phyloP scores from a whole-genome alignment of 1,140 invertebrate genomes.

The Dicyema japonicum region DNA sequence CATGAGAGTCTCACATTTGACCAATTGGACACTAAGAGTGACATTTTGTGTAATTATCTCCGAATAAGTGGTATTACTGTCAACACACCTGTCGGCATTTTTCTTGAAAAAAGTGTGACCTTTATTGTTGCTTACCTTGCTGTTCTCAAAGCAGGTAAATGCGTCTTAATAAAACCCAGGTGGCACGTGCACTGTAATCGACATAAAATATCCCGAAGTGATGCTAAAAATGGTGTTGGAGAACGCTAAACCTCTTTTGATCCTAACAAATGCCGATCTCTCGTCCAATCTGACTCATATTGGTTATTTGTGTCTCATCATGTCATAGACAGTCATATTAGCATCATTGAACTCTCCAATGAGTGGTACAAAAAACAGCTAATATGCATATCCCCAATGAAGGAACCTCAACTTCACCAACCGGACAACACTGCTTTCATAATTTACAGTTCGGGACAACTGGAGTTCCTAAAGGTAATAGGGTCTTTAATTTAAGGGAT shows the following conservation, averaged over 20 bases:
- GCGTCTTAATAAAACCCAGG: conserved; percentile 7
- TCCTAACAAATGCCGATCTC: conserved; percentile 10
- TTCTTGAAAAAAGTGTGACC: conserved; percentile 17
- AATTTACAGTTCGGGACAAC: conserved; percentile 24
- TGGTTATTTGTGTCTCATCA: background rate
- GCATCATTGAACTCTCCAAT: too few species aligned
- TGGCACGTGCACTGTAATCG: conserved; percentile 21
- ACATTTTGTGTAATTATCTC: conserved; percentile 8
- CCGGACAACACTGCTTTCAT: conserved; percentile 22
- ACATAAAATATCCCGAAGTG: conserved; percentile 20
- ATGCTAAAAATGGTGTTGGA: conserved; percentile 14
- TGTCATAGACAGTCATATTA: too few species aligned
- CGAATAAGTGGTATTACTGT: conserved; percentile 7
- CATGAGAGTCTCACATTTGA: conserved; percentile 8
- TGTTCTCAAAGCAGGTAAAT: conserved; percentile 20
- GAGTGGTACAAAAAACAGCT: conserved; percentile 1
- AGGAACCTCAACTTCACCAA: conserved; percentile 4
- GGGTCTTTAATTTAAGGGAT: conserved; percentile 10
- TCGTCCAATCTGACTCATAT: conserved; percentile 5
- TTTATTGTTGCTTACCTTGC: conserved; percentile 21
- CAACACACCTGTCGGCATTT: conserved; percentile 16
- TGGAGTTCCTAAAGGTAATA: conserved; percentile 24
- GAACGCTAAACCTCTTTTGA: conserved; percentile 13
- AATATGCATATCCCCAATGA: conserved; percentile 1
- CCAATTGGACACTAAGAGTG: conserved; percentile 9